Evolutionary conservation across 35 echinoderm and acorn worm species (phyloP).

Genomic region (Amphiura filiformis): DNA sequence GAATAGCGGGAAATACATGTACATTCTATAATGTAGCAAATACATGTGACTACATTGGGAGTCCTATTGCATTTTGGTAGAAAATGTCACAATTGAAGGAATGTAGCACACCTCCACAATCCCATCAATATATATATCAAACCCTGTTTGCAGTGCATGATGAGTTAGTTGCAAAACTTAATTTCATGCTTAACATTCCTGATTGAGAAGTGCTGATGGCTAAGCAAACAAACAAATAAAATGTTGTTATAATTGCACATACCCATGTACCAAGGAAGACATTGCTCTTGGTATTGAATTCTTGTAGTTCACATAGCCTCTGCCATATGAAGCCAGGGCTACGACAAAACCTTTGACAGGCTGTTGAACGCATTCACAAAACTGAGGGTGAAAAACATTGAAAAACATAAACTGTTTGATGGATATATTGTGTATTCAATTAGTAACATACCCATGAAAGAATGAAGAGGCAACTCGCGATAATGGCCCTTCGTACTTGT

Average conservation of each 20-base stretch:
- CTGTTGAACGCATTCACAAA: not conserved
- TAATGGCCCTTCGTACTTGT: conserved; percentile 83
- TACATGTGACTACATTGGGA: too few relatives aligned
- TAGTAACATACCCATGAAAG: conserved; percentile 66
- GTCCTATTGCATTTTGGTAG: too few relatives aligned
- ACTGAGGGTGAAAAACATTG: not conserved
- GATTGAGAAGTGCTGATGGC: too few relatives aligned
- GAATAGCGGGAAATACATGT: too few relatives aligned
- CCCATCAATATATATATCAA: too few relatives aligned
- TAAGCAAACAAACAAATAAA: not conserved
- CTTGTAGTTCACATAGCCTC: not conserved
- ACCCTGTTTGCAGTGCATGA: not conserved
- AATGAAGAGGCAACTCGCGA: conserved; percentile 78
- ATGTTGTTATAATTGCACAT: not conserved
- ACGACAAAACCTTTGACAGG: not conserved
- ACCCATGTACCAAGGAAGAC: not conserved
- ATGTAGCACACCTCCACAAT: too few relatives aligned
- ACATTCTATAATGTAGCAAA: too few relatives aligned
- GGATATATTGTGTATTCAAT: not conserved
- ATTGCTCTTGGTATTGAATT: not conserved
- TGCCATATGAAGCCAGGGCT: not conserved
- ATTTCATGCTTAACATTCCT: not conserved
- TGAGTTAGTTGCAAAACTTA: not conserved
- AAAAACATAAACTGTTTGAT: not conserved
- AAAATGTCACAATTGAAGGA: too few relatives aligned